These are phyloP conservation scores for Drosophila mayri DNA, from an alignment of 1,140 invertebrate genomes.

Conservation along the genomic window DNA sequence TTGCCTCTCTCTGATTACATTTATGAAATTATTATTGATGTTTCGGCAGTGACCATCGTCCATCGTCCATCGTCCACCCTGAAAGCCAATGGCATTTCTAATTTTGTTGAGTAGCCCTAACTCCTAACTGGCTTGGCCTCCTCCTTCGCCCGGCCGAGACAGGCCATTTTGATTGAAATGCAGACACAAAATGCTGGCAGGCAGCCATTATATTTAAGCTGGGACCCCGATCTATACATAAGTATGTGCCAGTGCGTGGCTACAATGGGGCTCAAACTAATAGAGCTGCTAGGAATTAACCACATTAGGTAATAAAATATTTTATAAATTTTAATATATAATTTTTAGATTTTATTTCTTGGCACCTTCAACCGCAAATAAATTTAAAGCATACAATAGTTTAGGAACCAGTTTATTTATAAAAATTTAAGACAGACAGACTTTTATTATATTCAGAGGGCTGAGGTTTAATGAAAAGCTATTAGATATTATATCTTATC, in stretches of 20 bases:
- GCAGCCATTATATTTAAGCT: constrained; percentile 79
- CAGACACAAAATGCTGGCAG: constrained; percentile 74
- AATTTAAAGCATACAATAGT: background rate
- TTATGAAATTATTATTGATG: constrained; percentile 84
- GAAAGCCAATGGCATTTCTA: constrained; percentile 65
- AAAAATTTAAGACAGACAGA: background rate
- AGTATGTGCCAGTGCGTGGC: constrained; percentile 11
- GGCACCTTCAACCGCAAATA: background rate
- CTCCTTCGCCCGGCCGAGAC: constrained; percentile 21
- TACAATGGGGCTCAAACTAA: background rate
- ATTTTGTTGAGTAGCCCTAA: constrained; percentile 75
- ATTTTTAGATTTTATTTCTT: background rate
- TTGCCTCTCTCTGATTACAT: constrained; percentile 75
- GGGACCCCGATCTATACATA: constrained; percentile 57
- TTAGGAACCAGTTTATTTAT: background rate
- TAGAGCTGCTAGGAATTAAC: background rate
- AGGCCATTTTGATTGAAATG: constrained; percentile 64
- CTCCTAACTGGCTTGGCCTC: constrained; percentile 42
- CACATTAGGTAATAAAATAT: background rate
- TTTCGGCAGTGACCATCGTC: constrained; percentile 66
- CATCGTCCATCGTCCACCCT: constrained; percentile 29
- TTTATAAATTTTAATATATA: no score
- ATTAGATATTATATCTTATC: background rate
- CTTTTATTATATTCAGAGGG: background rate
- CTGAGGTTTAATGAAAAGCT: background rate